Evolutionary conservation across 2,113 vertebrate species (phyloP).

Genomic region (Ibidorhyncha struthersii): DNA sequence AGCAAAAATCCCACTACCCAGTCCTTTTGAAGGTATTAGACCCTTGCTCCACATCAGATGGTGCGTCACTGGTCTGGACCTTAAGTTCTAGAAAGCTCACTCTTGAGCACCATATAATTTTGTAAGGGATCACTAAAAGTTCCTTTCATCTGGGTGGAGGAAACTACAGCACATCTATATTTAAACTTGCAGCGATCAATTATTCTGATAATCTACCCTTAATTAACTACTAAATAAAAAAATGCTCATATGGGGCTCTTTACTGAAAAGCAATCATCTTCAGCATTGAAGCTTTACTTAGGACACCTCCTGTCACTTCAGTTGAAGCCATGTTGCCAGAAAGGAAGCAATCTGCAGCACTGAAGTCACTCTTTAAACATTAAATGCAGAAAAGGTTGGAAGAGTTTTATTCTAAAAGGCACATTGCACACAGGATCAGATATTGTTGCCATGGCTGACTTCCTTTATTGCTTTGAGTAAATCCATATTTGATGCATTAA

Average conservation of each 20-base stretch:
- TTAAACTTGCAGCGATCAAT: not conserved
- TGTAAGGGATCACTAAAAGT: not conserved
- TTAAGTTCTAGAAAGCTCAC: not conserved
- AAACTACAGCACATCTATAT: not conserved
- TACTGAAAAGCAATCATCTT: not conserved
- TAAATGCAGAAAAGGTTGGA: not conserved
- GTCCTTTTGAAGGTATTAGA: not conserved
- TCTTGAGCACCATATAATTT: not conserved
- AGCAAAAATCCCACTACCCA: not conserved
- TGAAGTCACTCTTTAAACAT: not conserved
- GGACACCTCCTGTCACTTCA: not conserved
- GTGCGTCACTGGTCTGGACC: not conserved
- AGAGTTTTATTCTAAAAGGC: not conserved
- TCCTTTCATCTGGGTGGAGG: not conserved
- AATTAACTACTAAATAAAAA: not conserved
- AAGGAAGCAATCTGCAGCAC: not conserved
- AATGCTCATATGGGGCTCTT: not conserved
- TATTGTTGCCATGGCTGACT: slow-evolving; percentile 34
- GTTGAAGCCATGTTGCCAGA: not conserved
- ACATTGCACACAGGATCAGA: slow-evolving; percentile 9
- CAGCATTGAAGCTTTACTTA: not conserved
- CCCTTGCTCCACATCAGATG: not conserved
- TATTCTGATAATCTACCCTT: not conserved
- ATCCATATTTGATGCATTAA: slow-evolving; percentile 55
- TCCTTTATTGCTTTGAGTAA: slow-evolving; percentile 49